phyloP scores from a whole-genome alignment of 2,113 vertebrate species.

The Struthio camelus region DNA sequence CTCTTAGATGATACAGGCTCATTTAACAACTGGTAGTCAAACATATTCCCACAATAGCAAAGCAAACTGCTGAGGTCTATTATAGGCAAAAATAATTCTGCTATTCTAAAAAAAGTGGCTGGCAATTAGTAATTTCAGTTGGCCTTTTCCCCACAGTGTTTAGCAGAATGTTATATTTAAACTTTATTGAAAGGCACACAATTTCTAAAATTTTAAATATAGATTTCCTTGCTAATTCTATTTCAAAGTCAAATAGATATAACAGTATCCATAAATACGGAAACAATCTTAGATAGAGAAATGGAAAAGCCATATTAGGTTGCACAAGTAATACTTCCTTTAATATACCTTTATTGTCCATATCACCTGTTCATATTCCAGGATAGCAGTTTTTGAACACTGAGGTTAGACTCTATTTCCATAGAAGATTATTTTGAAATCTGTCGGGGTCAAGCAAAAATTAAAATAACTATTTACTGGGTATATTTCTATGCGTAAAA shows the following conservation, averaged over 20 bases:
- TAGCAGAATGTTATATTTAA: constrained; percentile 66
- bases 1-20: constrained; percentile 46
- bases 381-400: not conserved
- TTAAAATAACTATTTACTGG: not conserved
- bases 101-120: constrained; percentile 67
- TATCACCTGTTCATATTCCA: not conserved
- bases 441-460: not conserved
- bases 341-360: not conserved
- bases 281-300: not conserved
- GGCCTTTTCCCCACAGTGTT: constrained; percentile 57
- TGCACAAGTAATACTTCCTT: not conserved
- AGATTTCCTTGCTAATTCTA: constrained; percentile 38
- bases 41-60: constrained; percentile 51
- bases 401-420: not conserved
- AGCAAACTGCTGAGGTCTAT: constrained; percentile 70
- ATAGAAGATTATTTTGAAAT: not conserved
- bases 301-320: not conserved
- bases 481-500: not conserved
- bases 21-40: constrained; percentile 75
- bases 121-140: constrained; percentile 67
- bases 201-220: constrained; percentile 44
- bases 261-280: not conserved
- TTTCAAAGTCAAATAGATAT: constrained; percentile 26
- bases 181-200: constrained; percentile 38
- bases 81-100: constrained; percentile 73